Evolutionary conservation across 2,797 vertebrate genomes (phyloP).

Genomic region (Falco naumanni): DNA sequence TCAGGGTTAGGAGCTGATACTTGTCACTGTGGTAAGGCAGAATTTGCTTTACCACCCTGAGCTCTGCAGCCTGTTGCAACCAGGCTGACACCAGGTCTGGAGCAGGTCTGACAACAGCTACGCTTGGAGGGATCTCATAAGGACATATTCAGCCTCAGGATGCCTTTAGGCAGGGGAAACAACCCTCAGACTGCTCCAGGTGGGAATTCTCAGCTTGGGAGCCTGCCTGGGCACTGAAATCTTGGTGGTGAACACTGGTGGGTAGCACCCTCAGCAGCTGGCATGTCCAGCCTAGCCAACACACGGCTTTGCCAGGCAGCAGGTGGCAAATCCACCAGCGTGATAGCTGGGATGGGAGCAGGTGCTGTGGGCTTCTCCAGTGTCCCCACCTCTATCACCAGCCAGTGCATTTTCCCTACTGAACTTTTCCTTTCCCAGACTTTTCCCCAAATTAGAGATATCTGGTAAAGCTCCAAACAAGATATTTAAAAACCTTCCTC

Average conservation of each 20-base stretch:
- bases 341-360: neutral
- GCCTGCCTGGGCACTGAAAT: too few relatives aligned
- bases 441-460: neutral
- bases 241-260: accelerated
- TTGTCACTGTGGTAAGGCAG: neutral
- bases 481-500: neutral
- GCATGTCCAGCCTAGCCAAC: too few relatives aligned
- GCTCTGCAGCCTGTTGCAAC: neutral
- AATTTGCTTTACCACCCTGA: neutral
- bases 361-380: neutral
- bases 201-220: neutral
- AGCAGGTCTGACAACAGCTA: neutral
- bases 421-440: neutral
- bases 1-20: neutral
- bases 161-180: neutral
- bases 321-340: accelerated
- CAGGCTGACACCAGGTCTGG: neutral
- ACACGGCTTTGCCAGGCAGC: neutral
- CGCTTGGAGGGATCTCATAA: neutral
- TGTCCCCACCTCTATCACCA: neutral
- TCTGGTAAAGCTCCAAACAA: neutral
- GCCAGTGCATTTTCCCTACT: neutral
- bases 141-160: neutral
- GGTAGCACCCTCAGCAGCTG: neutral
- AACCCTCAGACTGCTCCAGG: neutral